A percentile compares a stretch with the other conserved stretches of the same genome.
These are phyloP conservation scores for Sclerodermus sp. DNA, from an alignment of 2,888 invertebrate species.

Conservation along the genomic window DNA sequence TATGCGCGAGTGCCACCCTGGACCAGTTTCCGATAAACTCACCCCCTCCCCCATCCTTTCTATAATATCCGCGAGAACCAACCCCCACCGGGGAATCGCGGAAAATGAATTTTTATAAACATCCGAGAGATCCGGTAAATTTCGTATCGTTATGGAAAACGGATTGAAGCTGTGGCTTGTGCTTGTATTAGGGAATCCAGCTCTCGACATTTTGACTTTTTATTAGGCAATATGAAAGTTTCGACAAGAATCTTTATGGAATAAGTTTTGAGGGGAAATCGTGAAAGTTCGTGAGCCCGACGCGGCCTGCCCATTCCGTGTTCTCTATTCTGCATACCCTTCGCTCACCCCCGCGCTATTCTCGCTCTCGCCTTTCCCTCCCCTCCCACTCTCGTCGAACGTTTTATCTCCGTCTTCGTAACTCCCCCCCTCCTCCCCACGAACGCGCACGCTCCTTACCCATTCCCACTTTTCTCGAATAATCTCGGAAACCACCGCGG, in stretches of 20 bases:
- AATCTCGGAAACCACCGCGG: too few species aligned
- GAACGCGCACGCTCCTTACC: too few species aligned
- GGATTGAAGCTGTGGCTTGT: too few species aligned
- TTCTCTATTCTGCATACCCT: conserved; percentile 9
- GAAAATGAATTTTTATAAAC: too few species aligned
- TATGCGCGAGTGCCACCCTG: too few species aligned
- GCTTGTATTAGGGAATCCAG: too few species aligned
- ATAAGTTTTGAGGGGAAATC: conserved; percentile 40
- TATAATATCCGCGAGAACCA: too few species aligned
- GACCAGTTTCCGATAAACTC: neutral
- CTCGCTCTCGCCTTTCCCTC: conserved; percentile 7
- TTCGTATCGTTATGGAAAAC: too few species aligned
- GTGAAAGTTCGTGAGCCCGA: conserved; percentile 18
- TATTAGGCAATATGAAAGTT: conserved; percentile 49
- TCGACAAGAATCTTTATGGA: conserved; percentile 44
- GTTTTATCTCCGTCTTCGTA: neutral
- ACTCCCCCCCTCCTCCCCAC: neutral
- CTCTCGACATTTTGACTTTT: conserved; percentile 32
- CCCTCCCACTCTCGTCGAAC: conserved; percentile 21
- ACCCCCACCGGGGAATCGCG: too few species aligned
- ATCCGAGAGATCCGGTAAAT: too few species aligned
- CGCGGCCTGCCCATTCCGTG: conserved; percentile 15
- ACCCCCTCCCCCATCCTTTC: neutral
- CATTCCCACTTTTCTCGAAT: too few species aligned
- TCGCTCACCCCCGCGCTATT: neutral